Conservation (phyloP, 2,113 vertebrate genomes). For the Hassar affinis region DNA sequence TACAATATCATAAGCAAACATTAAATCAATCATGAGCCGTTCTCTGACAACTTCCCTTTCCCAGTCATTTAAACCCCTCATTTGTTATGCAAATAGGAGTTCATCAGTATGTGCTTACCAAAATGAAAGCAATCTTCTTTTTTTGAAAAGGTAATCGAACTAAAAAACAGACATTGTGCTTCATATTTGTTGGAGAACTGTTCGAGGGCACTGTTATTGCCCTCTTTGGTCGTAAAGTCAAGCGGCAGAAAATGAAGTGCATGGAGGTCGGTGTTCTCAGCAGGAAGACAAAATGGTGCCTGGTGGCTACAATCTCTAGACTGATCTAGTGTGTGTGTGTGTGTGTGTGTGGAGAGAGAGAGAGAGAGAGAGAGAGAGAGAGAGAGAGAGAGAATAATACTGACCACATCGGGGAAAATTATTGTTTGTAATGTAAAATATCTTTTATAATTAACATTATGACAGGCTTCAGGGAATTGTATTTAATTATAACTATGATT, state of each 20-base stretch:
- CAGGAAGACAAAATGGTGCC: conserved; percentile 22
- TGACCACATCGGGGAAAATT: not conserved
- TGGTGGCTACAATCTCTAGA: conserved; percentile 26
- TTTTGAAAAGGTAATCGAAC: conserved; percentile 6
- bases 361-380: too few relatives aligned
- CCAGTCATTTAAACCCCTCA: conserved; percentile 40
- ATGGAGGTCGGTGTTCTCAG: conserved; percentile 27
- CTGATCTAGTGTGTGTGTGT: not conserved
- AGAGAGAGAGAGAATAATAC: not conserved
- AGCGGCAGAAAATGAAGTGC: conserved; percentile 35
- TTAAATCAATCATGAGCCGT: conserved; percentile 26
- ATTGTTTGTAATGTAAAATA: not conserved
- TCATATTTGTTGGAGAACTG: not conserved
- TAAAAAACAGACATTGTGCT: conserved; percentile 11
- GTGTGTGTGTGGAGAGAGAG: conserved; percentile 3
- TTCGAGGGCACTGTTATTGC: not conserved
- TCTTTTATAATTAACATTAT: not conserved
- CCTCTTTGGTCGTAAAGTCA: conserved; percentile 25
- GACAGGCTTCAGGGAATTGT: not conserved
- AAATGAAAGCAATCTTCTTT: conserved; percentile 35
- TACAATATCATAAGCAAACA: conserved; percentile 41
- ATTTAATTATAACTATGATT: not conserved
- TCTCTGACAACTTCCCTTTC: conserved; percentile 25
- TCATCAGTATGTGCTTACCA: conserved; percentile 15
- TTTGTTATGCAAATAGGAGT: conserved; percentile 46